Conservation (phyloP, 2,888 invertebrate species). For the Drosophila meridionalis region DNA sequence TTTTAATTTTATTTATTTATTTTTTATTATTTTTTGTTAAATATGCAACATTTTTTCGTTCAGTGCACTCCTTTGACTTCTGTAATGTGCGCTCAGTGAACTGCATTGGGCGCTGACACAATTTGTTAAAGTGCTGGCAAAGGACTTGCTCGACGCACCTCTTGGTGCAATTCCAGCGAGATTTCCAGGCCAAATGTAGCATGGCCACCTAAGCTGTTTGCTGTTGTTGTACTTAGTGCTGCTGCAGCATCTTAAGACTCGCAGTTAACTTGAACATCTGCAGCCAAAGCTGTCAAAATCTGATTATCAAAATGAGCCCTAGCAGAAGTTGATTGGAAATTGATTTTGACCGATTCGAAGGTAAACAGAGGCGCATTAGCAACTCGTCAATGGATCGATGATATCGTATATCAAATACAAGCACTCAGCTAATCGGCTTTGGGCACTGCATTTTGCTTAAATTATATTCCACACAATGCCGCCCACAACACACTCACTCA, state of each 20-base stretch:
- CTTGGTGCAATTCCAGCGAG: conserved; percentile 25
- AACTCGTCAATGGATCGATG: not conserved
- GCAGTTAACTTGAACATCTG: conserved; percentile 1
- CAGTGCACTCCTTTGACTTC: conserved; percentile 3
- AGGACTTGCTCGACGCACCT: conserved; percentile 44
- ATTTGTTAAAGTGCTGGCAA: conserved; percentile 71
- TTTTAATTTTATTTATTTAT: too few relatives aligned
- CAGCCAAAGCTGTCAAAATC: conserved; percentile 27
- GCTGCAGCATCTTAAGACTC: not conserved
- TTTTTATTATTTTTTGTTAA: too few relatives aligned
- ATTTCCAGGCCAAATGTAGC: conserved; percentile 29
- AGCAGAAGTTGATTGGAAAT: conserved; percentile 22
- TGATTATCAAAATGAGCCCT: conserved; percentile 34
- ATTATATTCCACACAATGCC: conserved; percentile 3
- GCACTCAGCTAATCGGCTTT: conserved; percentile 15
- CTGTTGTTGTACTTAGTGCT: not conserved
- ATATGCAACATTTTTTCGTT: not conserved
- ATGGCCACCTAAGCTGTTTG: conserved; percentile 12
- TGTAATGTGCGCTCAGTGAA: not conserved
- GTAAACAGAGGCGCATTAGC: conserved; percentile 1
- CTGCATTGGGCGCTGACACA: conserved; percentile 41
- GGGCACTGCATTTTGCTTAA: conserved; percentile 1
- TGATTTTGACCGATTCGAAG: conserved; percentile 5
- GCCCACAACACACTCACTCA: not conserved
- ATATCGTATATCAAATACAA: not conserved